phyloP scores from a whole-genome alignment of 1,140 invertebrate species.

The Heterodera schachtii region DNA sequence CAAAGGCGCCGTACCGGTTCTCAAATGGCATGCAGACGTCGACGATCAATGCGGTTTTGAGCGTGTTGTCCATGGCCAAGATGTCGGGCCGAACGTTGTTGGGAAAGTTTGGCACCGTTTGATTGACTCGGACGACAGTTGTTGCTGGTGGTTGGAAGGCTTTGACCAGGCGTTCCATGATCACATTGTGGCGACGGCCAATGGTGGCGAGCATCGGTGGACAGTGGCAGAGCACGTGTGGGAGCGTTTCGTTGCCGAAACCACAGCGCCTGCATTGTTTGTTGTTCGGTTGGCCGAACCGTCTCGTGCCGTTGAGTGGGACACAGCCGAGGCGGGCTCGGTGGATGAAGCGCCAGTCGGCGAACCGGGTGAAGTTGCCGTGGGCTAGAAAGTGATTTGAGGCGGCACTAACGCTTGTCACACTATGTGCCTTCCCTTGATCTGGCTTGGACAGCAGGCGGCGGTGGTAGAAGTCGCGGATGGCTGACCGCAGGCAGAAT shows the following conservation, averaged over 20 bases:
- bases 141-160: neutral
- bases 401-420: neutral
- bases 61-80: neutral
- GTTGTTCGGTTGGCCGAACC: neutral
- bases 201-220: neutral
- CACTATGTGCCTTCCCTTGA: constrained; percentile 21
- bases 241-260: neutral
- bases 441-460: constrained; percentile 22
- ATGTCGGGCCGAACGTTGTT: neutral
- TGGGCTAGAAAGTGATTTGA: neutral
- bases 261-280: neutral
- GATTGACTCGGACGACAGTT: neutral
- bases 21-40: constrained; percentile 29
- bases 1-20: constrained; percentile 29
- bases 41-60: constrained; percentile 8
- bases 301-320: neutral
- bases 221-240: neutral
- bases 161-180: neutral
- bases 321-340: constrained; percentile 13
- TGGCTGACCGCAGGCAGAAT: neutral
- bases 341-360: constrained; percentile 7
- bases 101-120: neutral
- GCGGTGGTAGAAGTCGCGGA: neutral
- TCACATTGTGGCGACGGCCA: neutral
- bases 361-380: constrained; percentile 19